Conservation (phyloP, 2,797 vertebrate species). For the Darevskia mixta region DNA sequence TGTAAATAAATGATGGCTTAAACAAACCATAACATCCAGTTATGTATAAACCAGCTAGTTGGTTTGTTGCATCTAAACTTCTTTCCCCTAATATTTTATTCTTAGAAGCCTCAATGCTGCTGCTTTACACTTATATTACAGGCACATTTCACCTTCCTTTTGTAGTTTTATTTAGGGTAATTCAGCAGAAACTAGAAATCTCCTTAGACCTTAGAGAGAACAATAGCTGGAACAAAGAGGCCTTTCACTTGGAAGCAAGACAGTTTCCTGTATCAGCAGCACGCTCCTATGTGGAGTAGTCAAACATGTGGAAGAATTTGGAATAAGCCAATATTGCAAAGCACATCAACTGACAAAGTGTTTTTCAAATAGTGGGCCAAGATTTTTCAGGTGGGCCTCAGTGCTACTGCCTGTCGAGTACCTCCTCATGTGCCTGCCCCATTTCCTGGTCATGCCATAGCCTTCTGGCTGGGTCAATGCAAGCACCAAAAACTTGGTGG, state of each 20-base stretch:
- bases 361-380: too few relatives aligned
- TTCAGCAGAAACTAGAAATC: conserved; percentile 21
- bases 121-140: not conserved
- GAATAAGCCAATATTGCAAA: conserved; percentile 13
- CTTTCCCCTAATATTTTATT: not conserved
- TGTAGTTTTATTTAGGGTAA: not conserved
- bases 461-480: too few relatives aligned
- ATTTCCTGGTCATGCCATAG: too few relatives aligned
- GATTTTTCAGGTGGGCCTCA: too few relatives aligned
- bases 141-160: not conserved
- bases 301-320: conserved; percentile 13
- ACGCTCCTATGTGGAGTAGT: conserved; percentile 16
- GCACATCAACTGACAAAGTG: not conserved
- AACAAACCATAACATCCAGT: too few relatives aligned
- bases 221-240: conserved; percentile 29
- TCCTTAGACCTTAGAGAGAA: conserved; percentile 13
- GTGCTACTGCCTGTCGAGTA: too few relatives aligned
- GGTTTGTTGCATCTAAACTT: not conserved
- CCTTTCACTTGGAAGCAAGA: conserved; percentile 19
- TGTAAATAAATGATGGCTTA: too few relatives aligned
- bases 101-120: not conserved
- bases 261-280: conserved; percentile 16
- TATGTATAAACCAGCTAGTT: not conserved
- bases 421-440: too few relatives aligned
- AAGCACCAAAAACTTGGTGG: too few relatives aligned